These are phyloP conservation scores for Saguinus imperator DNA, from an alignment of 2,113 vertebrate species.

Conservation along the genomic window DNA sequence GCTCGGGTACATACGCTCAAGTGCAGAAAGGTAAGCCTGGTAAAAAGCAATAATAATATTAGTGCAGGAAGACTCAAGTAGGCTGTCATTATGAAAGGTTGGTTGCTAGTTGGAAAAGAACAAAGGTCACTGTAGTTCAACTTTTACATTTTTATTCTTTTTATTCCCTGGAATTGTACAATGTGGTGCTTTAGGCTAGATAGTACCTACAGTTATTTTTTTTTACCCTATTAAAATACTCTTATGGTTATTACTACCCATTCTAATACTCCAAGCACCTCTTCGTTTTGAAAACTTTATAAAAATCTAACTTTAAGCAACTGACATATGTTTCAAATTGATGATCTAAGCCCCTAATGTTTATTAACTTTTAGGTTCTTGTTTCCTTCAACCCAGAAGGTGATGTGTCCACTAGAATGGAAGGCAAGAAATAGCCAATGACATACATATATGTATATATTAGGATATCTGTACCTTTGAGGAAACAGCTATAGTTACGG, in stretches of 20 bases:
- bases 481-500: neutral
- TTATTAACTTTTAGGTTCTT: neutral
- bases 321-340: neutral
- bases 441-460: neutral
- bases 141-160: neutral
- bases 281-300: conserved; percentile 31
- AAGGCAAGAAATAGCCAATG: neutral
- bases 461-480: neutral
- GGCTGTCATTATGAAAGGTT: neutral
- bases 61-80: neutral
- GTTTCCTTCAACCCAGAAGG: neutral
- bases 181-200: neutral
- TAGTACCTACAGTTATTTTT: neutral
- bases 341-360: neutral
- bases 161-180: neutral
- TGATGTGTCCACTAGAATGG: neutral
- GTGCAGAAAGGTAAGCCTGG: neutral
- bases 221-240: conserved; percentile 18
- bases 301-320: conserved; percentile 40
- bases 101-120: neutral
- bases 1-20: neutral
- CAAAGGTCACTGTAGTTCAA: conserved; percentile 34
- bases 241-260: neutral
- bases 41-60: neutral
- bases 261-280: neutral